phyloP scores from a whole-genome alignment of 2,797 vertebrate species.

The Vultur gryphus region DNA sequence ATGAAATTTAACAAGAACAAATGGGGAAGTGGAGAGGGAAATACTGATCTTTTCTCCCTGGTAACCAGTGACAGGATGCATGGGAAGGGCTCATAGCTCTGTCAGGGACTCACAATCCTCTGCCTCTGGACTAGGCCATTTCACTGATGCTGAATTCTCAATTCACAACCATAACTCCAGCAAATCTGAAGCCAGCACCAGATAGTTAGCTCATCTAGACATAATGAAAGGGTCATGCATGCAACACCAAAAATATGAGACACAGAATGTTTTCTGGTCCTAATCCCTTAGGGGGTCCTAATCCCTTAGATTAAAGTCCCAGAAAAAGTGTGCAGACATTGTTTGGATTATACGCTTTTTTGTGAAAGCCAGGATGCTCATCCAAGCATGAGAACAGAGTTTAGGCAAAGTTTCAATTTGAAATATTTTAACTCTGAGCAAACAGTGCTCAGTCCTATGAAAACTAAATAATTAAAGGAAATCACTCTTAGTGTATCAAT shows the following conservation, averaged over 20 bases:
- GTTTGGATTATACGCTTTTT: background rate
- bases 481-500: background rate
- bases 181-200: background rate
- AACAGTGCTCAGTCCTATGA: background rate
- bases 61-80: fast-evolving
- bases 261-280: background rate
- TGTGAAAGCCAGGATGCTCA: background rate
- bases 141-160: background rate
- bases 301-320: background rate
- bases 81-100: background rate
- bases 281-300: background rate
- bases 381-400: background rate
- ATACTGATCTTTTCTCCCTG: background rate
- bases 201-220: background rate
- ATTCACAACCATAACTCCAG: background rate
- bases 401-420: background rate
- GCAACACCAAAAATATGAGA: background rate
- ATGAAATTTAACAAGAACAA: background rate
- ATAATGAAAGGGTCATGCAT: fast-evolving
- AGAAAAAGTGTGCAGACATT: background rate
- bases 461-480: background rate
- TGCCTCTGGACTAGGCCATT: background rate
- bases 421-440: background rate
- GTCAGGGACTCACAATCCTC: background rate
- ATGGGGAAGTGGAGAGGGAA: background rate